Percentiles rank a stretch among this genome's conserved stretches.
Conservation (phyloP, 30 jellyfish, hydroid and myxozoan genomes). For the Clytia hemisphaerica region DNA sequence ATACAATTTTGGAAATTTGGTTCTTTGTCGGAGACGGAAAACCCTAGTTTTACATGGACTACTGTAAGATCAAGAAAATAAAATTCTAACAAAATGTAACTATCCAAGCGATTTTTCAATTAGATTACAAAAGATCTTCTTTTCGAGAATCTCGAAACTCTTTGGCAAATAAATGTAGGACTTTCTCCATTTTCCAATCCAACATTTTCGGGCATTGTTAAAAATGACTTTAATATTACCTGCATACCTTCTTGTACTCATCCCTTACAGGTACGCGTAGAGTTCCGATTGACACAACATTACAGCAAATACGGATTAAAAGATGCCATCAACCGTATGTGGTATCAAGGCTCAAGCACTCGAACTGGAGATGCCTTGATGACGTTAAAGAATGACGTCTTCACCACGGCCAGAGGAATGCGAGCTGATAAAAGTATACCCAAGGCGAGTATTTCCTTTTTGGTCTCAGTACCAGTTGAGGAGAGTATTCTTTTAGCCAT, state of each 20-base stretch:
- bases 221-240: constrained; percentile 1
- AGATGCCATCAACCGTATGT: constrained; percentile 48
- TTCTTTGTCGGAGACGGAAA: too few species aligned
- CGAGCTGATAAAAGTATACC: constrained; percentile 80
- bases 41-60: too few species aligned
- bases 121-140: too few species aligned
- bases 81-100: too few species aligned
- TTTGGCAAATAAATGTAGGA: too few species aligned
- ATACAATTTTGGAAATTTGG: too few species aligned
- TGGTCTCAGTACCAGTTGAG: neutral
- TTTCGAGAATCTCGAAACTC: too few species aligned
- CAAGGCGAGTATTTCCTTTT: constrained; percentile 43
- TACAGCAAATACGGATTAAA: constrained; percentile 45
- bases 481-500: too few species aligned
- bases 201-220: too few species aligned
- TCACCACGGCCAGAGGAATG: constrained; percentile 56
- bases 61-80: too few species aligned
- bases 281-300: constrained; percentile 28
- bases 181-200: too few species aligned
- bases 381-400: constrained; percentile 31
- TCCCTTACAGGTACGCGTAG: constrained; percentile 36
- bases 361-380: constrained; percentile 96
- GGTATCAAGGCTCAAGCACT: constrained; percentile 68
- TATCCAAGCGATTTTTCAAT: too few species aligned
- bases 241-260: constrained; percentile 7